Evolutionary conservation across 2,797 vertebrate genomes (phyloP).

Genomic region (Danio kyathit): DNA sequence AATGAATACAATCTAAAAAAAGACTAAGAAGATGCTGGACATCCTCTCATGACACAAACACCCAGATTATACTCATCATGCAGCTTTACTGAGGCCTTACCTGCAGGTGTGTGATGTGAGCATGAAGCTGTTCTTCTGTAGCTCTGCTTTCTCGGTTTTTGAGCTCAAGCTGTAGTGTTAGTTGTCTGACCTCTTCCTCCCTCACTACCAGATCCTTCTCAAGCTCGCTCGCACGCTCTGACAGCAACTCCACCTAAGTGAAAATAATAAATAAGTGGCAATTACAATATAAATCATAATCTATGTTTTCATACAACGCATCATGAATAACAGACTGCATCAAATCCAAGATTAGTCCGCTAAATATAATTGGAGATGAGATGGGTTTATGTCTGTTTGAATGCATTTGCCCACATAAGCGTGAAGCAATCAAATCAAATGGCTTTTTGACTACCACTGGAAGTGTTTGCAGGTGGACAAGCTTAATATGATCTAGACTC

Average conservation of each 20-base stretch:
- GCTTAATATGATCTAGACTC: too few relatives aligned
- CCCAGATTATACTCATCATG: neutral
- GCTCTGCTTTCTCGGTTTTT: slow-evolving; percentile 71
- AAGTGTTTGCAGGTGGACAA: too few relatives aligned
- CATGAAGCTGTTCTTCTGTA: slow-evolving; percentile 66
- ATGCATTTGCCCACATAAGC: too few relatives aligned
- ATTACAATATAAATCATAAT: slow-evolving; percentile 16
- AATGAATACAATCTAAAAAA: too few relatives aligned
- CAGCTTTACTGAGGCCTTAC: slow-evolving; percentile 54
- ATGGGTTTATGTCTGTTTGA: too few relatives aligned
- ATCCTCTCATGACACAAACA: neutral
- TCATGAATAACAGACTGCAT: too few relatives aligned
- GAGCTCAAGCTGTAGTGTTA: slow-evolving; percentile 82
- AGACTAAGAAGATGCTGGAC: neutral
- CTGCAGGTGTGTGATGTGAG: slow-evolving; percentile 76
- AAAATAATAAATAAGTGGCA: slow-evolving; percentile 63
- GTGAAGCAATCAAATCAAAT: too few relatives aligned
- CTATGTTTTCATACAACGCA: too few relatives aligned
- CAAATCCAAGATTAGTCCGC: too few relatives aligned
- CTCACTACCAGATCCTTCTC: slow-evolving; percentile 82
- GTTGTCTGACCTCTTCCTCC: slow-evolving; percentile 82
- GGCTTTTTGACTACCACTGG: too few relatives aligned
- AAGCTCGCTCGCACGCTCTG: slow-evolving; percentile 80
- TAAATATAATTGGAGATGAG: too few relatives aligned
- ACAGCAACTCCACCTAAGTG: slow-evolving; percentile 80